These are phyloP conservation scores for Ophion costatus DNA, from an alignment of 2,888 invertebrate species.

Conservation along the genomic window DNA sequence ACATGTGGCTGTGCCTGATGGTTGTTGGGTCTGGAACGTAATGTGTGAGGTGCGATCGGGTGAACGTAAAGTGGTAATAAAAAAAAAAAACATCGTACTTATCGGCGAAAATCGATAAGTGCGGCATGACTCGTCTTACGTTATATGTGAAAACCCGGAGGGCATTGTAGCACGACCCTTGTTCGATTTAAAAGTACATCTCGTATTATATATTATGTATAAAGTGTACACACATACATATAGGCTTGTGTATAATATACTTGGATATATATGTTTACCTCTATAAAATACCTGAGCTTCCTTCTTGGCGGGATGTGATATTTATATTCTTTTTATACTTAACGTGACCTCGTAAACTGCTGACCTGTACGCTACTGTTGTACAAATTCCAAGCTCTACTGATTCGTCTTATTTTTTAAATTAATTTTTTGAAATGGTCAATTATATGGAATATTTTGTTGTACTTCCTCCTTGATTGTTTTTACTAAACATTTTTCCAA, in stretches of 20 bases:
- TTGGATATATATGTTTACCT: background rate
- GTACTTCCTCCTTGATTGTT: too few species aligned
- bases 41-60: slow-evolving; percentile 38
- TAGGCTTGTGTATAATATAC: too few species aligned
- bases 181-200: slow-evolving; percentile 14
- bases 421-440: too few species aligned
- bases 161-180: slow-evolving; percentile 25
- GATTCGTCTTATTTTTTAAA: background rate
- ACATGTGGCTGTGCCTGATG: slow-evolving; percentile 35
- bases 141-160: slow-evolving; percentile 39
- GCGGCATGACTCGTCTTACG: slow-evolving; percentile 46
- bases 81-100: slow-evolving; percentile 9
- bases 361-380: slow-evolving; percentile 47
- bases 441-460: too few species aligned
- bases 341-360: slow-evolving; percentile 51
- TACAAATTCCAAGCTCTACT: background rate
- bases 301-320: slow-evolving; percentile 30
- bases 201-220: slow-evolving; percentile 1
- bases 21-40: slow-evolving; percentile 45
- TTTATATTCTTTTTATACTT: slow-evolving; percentile 21
- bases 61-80: slow-evolving; percentile 27
- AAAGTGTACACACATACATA: too few species aligned
- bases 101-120: slow-evolving; percentile 59
- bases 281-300: background rate
- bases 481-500: too few species aligned